A percentile compares a stretch with the other conserved stretches of the same genome.
Conservation (phyloP, 2,797 vertebrate species). For the Betta splendens region DNA sequence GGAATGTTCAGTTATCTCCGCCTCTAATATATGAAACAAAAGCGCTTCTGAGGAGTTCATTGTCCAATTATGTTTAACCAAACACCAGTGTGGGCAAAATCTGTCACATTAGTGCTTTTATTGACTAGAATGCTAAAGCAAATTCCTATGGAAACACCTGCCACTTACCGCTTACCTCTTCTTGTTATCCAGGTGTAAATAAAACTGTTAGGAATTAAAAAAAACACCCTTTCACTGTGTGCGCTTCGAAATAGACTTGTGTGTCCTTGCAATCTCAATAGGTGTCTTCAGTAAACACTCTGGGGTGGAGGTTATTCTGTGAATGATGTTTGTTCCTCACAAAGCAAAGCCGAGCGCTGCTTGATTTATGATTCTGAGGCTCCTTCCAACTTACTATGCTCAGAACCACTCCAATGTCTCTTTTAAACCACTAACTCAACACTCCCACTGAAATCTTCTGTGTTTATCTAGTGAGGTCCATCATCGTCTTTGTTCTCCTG, state of each 20-base stretch:
- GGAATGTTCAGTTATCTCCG: neutral
- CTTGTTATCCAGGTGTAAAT: slow-evolving; percentile 15
- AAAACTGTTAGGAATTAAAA: slow-evolving; percentile 8
- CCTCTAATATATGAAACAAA: slow-evolving; percentile 5
- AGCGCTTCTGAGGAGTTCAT: too few relatives aligned
- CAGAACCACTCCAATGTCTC: slow-evolving; percentile 13
- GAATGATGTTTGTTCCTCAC: slow-evolving; percentile 25
- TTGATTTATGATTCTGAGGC: slow-evolving; percentile 33
- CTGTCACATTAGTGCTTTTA: slow-evolving; percentile 5
- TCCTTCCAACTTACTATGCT: slow-evolving; percentile 1
- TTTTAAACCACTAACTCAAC: neutral
- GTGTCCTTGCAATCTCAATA: slow-evolving; percentile 48
- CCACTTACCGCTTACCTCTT: neutral
- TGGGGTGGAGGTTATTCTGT: slow-evolving; percentile 26
- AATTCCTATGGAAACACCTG: slow-evolving; percentile 9
- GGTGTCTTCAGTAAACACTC: slow-evolving; percentile 11
- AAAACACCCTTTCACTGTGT: slow-evolving; percentile 21
- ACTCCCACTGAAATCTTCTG: neutral
- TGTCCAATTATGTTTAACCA: neutral
- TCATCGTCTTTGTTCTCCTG: neutral
- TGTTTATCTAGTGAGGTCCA: neutral
- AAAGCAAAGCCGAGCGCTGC: slow-evolving; percentile 23
- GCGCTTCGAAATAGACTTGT: slow-evolving; percentile 20
- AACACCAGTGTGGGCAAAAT: slow-evolving; percentile 10
- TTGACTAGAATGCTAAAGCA: neutral